Conservation (phyloP, 2,888 invertebrate species). For the Empis stercorea region DNA sequence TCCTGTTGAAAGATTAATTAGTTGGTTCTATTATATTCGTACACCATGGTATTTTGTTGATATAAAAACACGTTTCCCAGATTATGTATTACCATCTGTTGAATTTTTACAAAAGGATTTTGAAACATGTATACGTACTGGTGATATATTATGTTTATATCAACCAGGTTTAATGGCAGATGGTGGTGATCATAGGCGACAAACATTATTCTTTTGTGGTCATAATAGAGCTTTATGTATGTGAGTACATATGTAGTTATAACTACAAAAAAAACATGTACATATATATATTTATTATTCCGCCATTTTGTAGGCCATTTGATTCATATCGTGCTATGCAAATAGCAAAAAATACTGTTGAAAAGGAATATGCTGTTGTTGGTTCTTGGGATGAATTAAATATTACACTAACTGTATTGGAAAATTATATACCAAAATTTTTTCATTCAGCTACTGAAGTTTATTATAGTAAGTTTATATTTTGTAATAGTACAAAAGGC, state of each 20-base stretch:
- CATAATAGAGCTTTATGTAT: constrained; percentile 66
- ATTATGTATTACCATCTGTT: constrained; percentile 49
- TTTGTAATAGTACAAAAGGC: too few relatives aligned
- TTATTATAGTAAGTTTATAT: constrained; percentile 44
- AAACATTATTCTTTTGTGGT: constrained; percentile 82
- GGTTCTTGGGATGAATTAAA: constrained; percentile 80
- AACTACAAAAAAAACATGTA: too few relatives aligned
- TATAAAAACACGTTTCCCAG: constrained; percentile 42
- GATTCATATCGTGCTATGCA: constrained; percentile 69
- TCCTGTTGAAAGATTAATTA: constrained; percentile 79
- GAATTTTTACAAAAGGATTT: constrained; percentile 80
- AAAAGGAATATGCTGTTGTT: constrained; percentile 69
- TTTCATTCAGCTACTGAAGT: constrained; percentile 61
- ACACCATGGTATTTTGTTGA: constrained; percentile 88
- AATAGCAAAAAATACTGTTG: constrained; percentile 70
- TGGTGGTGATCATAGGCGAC: constrained; percentile 73
- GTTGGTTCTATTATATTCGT: constrained; percentile 82
- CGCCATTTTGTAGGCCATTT: constrained; percentile 71
- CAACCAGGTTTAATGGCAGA: constrained; percentile 56
- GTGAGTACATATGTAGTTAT: too few relatives aligned
- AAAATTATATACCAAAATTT: constrained; percentile 70
- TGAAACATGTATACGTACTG: constrained; percentile 67
- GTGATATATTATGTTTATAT: constrained; percentile 63
- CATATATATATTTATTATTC: too few relatives aligned
- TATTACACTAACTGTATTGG: constrained; percentile 69